phyloP scores from a whole-genome alignment of 2,113 vertebrate species.

The Anguilla rostrata region DNA sequence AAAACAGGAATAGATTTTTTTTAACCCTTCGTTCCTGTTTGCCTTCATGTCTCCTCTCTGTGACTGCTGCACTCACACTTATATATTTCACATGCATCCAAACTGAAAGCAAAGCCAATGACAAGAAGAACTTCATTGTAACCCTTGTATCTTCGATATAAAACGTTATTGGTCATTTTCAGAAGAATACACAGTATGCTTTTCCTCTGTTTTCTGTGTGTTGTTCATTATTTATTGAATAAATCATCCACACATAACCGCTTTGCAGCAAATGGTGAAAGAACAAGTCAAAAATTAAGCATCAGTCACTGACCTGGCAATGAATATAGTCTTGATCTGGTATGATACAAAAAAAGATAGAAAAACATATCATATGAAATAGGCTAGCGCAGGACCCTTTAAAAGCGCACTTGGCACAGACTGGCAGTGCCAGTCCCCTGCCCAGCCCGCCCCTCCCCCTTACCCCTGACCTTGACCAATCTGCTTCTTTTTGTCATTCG shows the following conservation, averaged over 20 bases:
- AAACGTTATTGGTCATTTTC: background rate
- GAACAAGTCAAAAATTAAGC: background rate
- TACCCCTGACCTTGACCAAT: conserved; percentile 39
- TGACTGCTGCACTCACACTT: background rate
- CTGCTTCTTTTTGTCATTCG: conserved; percentile 30
- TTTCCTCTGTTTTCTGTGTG: background rate
- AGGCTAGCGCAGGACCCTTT: conserved; percentile 28
- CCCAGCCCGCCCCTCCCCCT: conserved; percentile 18
- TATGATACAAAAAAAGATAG: background rate
- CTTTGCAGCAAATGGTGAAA: background rate
- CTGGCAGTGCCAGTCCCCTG: conserved; percentile 19
- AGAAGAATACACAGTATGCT: background rate
- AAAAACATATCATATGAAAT: background rate
- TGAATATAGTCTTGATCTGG: background rate
- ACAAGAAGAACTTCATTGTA: background rate
- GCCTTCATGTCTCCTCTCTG: conserved; percentile 9
- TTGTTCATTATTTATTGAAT: background rate
- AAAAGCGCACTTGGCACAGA: conserved; percentile 37
- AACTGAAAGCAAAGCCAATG: background rate
- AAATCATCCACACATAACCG: background rate
- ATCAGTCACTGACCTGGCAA: background rate
- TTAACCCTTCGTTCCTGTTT: conserved; percentile 76
- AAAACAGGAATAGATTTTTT: conserved; percentile 72
- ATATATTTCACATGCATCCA: background rate
- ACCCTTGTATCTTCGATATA: background rate